Percentiles rank a stretch among this genome's conserved stretches.
These are phyloP conservation scores for Typhlomys cinereus DNA, from an alignment of 2,113 vertebrate genomes.

Conservation along the genomic window DNA sequence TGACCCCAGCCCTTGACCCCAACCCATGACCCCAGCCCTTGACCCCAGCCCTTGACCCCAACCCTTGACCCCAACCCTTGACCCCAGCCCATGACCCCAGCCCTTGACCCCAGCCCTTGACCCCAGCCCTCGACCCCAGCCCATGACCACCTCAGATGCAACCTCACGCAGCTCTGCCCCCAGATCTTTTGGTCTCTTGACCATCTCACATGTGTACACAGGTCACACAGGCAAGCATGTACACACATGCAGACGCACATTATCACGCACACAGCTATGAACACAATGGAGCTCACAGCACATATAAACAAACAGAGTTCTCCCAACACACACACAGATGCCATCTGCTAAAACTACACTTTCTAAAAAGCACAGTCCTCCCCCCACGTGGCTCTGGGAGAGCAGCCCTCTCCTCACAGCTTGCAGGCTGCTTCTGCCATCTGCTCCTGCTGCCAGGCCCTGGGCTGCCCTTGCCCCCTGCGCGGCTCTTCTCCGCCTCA, in stretches of 20 bases:
- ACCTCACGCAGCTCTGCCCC: neutral
- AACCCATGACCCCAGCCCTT: no score
- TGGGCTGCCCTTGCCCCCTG: neutral
- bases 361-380: neutral
- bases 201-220: neutral
- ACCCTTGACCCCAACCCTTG: no score
- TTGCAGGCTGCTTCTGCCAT: no score
- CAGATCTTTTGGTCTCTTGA: neutral
- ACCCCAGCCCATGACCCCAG: no score
- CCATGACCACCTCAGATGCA: neutral
- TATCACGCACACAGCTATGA: neutral
- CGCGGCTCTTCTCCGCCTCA: neutral
- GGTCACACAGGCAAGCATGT: neutral
- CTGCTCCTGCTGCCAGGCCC: no score
- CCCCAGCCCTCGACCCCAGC: no score
- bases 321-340: no score
- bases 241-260: neutral
- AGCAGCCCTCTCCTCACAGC: neutral
- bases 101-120: no score
- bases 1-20: no score
- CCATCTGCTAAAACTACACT: neutral
- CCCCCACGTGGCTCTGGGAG: neutral
- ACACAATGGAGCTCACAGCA: neutral
- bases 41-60: no score
- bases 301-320: no score